Evolutionary conservation across 2,888 invertebrate genomes (phyloP).

Genomic region (Ophion costatus): DNA sequence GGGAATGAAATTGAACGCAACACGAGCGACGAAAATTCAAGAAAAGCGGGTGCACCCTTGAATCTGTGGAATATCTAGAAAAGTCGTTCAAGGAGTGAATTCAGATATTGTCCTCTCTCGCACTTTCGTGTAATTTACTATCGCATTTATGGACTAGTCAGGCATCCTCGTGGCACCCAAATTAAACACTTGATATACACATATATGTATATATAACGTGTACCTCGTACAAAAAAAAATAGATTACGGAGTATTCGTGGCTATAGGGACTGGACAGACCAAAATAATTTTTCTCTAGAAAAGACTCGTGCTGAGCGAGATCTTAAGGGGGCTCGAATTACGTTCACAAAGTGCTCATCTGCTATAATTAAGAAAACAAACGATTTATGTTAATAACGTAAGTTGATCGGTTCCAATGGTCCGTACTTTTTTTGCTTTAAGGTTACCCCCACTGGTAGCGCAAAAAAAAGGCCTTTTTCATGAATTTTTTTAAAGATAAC

Average conservation of each 20-base stretch:
- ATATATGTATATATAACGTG: conserved; percentile 25
- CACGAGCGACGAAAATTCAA: conserved; percentile 5
- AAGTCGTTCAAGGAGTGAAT: neutral
- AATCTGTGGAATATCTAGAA: neutral
- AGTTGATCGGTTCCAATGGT: neutral
- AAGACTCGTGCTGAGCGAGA: conserved; percentile 26
- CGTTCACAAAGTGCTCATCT: conserved; percentile 15
- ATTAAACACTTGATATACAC: conserved; percentile 72
- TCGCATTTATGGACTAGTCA: conserved; percentile 65
- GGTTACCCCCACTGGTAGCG: too few species aligned
- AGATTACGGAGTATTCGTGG: conserved; percentile 29
- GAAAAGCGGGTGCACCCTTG: neutral
- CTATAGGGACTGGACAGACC: conserved; percentile 30
- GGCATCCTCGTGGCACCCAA: conserved; percentile 67
- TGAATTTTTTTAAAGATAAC: too few species aligned
- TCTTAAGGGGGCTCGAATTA: conserved; percentile 32
- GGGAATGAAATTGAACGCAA: conserved; percentile 26
- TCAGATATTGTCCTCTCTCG: neutral
- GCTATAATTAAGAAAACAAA: neutral
- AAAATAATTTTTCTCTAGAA: conserved; percentile 56
- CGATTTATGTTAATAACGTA: neutral
- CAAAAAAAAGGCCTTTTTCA: too few species aligned
- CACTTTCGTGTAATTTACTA: conserved; percentile 69
- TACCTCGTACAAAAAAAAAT: neutral
- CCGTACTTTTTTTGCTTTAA: neutral